Base-by-base conservation (phyloP, 2,797 vertebrate species). In the Zalophus californianus region DNA sequence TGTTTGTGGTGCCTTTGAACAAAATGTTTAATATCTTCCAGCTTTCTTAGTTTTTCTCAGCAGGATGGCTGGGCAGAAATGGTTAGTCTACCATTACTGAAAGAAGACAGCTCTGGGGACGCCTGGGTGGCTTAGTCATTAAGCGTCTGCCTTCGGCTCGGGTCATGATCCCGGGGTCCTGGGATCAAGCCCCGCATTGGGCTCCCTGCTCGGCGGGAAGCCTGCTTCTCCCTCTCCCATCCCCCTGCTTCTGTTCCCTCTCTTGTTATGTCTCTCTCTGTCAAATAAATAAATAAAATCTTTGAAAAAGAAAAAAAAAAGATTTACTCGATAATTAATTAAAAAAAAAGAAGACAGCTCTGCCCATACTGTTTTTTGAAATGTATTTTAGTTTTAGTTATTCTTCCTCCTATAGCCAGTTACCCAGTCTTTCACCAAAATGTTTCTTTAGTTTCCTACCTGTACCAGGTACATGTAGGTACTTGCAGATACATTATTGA, bases 11-110 rank as follows among this genome's bases (percentile, higher is more conserved):
- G 15, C 21, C 73, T 95, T 89, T n/a, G 25, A 64, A 90, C 50
- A 80, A 75, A 83, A 50, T 52, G 29, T 56, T 96, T 86, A 86
- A 11, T 86, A 82, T 83, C 54, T 72, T 56, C 7, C 52, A 86
- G 58, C 44, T 88, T 60, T 70, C 29, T 35, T 87, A 80, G 68
- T 90, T 84, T 91, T 88, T 64, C 54, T 95, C 38, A 94, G 77
- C 15, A 38, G 21, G 13, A 64, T 78, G 20, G 27, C 41, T 79
- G 20, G 41, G 14, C 52, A 87, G 21, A 87, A 93, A 52, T 91
- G 25, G 27, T 50, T 73, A 16, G 16, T 78, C 27, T 84, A 35
- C 38, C n/a, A 35, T 78, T 89, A 91, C 29, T 84, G 13, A 32
- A 93, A 90, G 25, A 25, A 64, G 58, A 82, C 21, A 66, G 32